These are phyloP conservation scores for Falcaria lacertinaria DNA, from an alignment of 2,888 invertebrate species.

Conservation along the genomic window DNA sequence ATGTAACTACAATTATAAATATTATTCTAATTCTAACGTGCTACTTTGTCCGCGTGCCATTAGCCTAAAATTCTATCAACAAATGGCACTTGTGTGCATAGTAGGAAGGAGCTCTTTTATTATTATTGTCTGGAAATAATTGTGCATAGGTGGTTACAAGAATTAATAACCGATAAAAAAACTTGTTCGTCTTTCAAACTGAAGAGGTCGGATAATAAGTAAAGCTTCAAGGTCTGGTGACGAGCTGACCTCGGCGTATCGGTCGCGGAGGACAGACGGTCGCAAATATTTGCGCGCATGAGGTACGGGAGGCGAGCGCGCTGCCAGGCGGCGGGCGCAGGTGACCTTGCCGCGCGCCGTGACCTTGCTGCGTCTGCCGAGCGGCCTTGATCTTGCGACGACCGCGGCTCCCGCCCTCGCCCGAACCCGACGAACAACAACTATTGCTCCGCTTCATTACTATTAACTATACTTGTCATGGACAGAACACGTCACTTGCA, in stretches of 20 bases:
- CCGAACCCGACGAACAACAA: constrained; percentile 45
- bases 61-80: no score
- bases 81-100: no score
- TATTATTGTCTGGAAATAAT: no score
- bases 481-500: background rate
- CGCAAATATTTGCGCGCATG: constrained; percentile 75
- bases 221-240: constrained; percentile 74
- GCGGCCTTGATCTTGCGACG: constrained; percentile 79
- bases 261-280: constrained; percentile 78
- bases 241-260: constrained; percentile 77
- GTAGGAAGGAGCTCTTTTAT: no score
- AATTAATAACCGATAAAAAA: constrained; percentile 45
- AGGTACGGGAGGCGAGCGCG: constrained; percentile 35
- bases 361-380: constrained; percentile 74
- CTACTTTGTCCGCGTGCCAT: no score
- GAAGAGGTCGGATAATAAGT: constrained; percentile 71
- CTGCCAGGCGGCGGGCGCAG: constrained; percentile 29
- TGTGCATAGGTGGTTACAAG: no score
- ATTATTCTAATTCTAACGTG: no score
- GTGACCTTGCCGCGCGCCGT: constrained; percentile 67
- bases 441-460: constrained; percentile 40
- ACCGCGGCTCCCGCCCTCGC: constrained; percentile 58
- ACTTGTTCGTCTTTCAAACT: constrained; percentile 58
- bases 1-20: no score
- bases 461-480: background rate